Evolutionary conservation across 2,113 vertebrate genomes (phyloP), one percentile per base, ranked within the genome.

Genomic region (Ceuthmochares aereus): DNA sequence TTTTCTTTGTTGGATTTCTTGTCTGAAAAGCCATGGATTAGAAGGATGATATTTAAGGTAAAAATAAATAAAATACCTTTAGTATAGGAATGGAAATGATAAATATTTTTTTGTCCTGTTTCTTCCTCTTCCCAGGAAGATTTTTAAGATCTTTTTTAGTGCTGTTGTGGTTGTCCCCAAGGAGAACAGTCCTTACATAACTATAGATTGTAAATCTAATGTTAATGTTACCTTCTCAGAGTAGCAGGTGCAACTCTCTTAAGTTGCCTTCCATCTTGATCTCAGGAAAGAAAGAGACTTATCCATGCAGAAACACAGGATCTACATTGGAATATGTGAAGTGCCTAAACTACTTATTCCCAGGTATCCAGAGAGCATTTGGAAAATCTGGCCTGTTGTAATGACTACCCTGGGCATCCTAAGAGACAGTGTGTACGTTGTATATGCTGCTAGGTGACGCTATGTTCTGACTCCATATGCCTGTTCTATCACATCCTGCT

Each of bases 1-100:
- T 99, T 99, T 98, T 99, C 99, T 83, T 97, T 99, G 98, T 89
- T 99, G 96, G 99, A 99, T 98, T 99, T 99, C 97, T 97, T 99
- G 90, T 98, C 99, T 14, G 98, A 99, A 95, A 99, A 98, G 91
- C 98, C 99, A 54, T 99, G 98, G 98, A 98, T 99, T 96, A 99
- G 99, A 97, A 99, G 98, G 67, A 97, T 99, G 82, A 98, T 99
- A 96, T 99, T 99, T 96, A 99, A 99, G 99, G 99, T 99, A 98
- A 96, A 86, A 80, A 90, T n/a, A n/a, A n/a, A n/a, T n/a, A 42
- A 59, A 17, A 21, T 5, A 36, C 14, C 3, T 45, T 87, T 62
- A 58, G 12, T 83, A n/a, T 32, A 90, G 43, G 12, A 72, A 49
- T 58, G 22, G 36, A 90, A 79, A 17, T 72, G 14, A 43, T 64